Base-by-base conservation (phyloP, 2,888 invertebrate species). In the Deroplatys truncata region DNA sequence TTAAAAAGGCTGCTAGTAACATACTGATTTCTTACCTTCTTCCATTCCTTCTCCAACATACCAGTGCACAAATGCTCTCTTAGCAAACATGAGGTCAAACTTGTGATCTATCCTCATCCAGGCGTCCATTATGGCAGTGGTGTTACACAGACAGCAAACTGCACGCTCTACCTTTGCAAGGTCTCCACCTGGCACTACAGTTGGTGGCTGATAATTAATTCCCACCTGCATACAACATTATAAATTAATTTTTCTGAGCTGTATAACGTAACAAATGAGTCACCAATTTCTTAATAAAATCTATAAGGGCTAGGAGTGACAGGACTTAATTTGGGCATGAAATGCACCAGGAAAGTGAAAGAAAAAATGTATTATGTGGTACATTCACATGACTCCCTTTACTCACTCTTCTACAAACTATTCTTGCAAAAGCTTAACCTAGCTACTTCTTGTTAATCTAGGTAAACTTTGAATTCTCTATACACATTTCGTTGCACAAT, bases 131-230 rank as follows among this genome's bases (percentile, higher is more conserved):
- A 95, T 95, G 90, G 95, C 95, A 10, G 95, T 96, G 89, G 95
- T 97, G 93, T 98, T 98, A 89, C 97, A 96, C 88, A 98, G 94
- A 97, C 98, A 98, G 92, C 95, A 95, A 35, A 96, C 95, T 56
- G 95, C 95, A 84, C 95, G 93, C 82, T 94, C 94, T 20, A 94
- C 94, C 92, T 94, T 93, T 88, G 95, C 94, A 91, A 94, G 92
- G 91, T 93, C 94, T n/a, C 93, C 93, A 13, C 93, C 93, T 2
- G 95, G 95, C 28, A 94, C 94, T 72, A 96, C 96, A 1, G 96
- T 95, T 0, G 98, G 97, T 28, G 97, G 97, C 93, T 96, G 96
- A 92, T 96, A 95, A 93, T 97, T 97, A 43, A 97, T 94, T 13
- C 97, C 97, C 90, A 97, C 95, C 96, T 96, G 92, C 90, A 92